Evolutionary conservation across 2,888 invertebrate species (phyloP), one percentile per base, ranked within the genome.

Genomic region (Hydriomena furcata): DNA sequence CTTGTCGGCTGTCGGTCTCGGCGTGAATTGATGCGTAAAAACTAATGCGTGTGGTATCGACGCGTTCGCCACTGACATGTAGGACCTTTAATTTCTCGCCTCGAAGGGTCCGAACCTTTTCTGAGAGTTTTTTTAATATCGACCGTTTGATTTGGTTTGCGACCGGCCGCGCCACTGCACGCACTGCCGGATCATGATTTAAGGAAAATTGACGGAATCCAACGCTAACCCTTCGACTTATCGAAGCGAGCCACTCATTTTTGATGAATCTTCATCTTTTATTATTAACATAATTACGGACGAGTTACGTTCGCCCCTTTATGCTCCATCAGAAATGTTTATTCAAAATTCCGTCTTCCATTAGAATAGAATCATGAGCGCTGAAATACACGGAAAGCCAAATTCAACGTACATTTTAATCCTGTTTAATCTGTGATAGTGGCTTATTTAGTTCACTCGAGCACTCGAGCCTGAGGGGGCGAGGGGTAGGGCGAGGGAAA

Each of bases 51-150:
- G 66, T 58, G 71, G 52, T 61, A 66, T 67, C 60, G 64, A 61
- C 62, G 60, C 40, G 28, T 0, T 30, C 35, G 36, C 20, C 34
- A 37, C 41, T n/a, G 34, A 68, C 73, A 68, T 66, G 66, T 63
- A 65, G 61, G 62, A 63, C 73, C 79, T 75, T 74, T 76, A 76
- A 80, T 82, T 80, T 81, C 71, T 75, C 81, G 82, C 77, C 70
- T 80, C 73, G 72, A 52, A 76, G 73, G 58, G 66, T 62, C 59
- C 62, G 49, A 60, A 52, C 64, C 67, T 60, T 67, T 63, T 57
- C 52, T 46, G 52, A 58, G 62, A 63, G 63, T 61, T 68, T 73
- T 75, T 73, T 73, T 74, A 71, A 74, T 76, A 75, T 71, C 65
- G 54, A 62, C 60, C 67, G 63, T 72, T 76, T 68, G 68, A 76